Evolutionary conservation across 2,113 vertebrate genomes (phyloP), one percentile per base, ranked within the genome.

Genomic region (Sceloporus undulatus): DNA sequence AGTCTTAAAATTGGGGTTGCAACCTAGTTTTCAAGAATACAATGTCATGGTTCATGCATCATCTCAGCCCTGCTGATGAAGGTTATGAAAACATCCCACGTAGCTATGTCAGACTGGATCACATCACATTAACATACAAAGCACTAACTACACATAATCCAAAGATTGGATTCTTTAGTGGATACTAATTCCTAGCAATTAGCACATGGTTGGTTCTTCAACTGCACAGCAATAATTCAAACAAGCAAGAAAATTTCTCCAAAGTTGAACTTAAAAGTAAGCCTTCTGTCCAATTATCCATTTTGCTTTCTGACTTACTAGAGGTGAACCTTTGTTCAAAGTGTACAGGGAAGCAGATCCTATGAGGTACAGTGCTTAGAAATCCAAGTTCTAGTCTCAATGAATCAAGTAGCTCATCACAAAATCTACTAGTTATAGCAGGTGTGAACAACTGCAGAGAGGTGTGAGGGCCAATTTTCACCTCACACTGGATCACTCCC

Each of bases 111-210:
- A 68, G 65, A 29, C 27, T 48, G 80, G n/a, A 85, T 75, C 34
- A 85, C 16, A 54, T 65, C 56, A 38, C 38, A 56, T 54, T 80
- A 76, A 79, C 62, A 87, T 27, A 74, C 38, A 79, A 68, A 81
- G 40, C 16, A 56, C 18, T 76, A 80, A 80, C 27, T 42, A 29
- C 38, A 42, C 16, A 76, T 42, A 80, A 66, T 54, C 42, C 42
- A 9, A 81, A 25, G 23, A 48, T 54, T 74, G 71, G 21, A 16
- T 83, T 73, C 56, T n/a, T 34, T 75, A 9, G 29, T 77, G 62
- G 4, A 52, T 21, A 38, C 23, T 74, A 84, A 74, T 84, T 70
- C 74, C 59, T 71, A 34, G 19, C 48, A 48, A 48, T 5, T 48
- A 48, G 48, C 54, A 82, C 34, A 71, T 79, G 38, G 84, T 75